phyloP scores from a whole-genome alignment of 92 coral and sea anemone genomes.

The Phenganax marumi region DNA sequence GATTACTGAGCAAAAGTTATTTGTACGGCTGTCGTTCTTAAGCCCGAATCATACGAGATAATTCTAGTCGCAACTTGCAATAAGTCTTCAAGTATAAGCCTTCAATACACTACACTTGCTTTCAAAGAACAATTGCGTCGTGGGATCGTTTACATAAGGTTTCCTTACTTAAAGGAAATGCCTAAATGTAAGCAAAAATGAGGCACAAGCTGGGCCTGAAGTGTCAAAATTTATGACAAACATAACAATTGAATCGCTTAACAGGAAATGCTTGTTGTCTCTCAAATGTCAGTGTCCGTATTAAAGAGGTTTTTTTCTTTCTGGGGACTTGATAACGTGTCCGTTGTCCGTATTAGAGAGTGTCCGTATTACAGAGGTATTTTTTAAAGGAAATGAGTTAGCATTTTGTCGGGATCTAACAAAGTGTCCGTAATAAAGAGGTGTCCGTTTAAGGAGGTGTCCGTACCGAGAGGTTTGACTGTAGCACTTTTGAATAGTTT shows the following conservation, averaged over 20 bases:
- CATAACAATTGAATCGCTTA: not conserved
- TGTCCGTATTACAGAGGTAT: conserved; percentile 16
- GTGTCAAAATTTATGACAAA: not conserved
- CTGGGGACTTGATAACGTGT: conserved; percentile 2
- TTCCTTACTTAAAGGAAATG: too few relatives aligned
- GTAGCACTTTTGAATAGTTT: too few relatives aligned
- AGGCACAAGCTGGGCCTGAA: conserved; percentile 6
- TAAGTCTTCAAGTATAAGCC: too few relatives aligned
- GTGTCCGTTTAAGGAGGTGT: not conserved
- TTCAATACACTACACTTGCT: too few relatives aligned
- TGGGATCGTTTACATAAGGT: too few relatives aligned
- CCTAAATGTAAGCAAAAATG: conserved; percentile 1
- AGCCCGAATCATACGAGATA: too few relatives aligned
- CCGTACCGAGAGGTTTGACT: too few relatives aligned
- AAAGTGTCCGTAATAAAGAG: conserved; percentile 6
- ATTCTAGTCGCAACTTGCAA: too few relatives aligned
- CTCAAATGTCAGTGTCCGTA: not conserved
- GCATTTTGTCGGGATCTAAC: not conserved
- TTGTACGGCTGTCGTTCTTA: too few relatives aligned
- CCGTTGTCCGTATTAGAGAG: conserved; percentile 19
- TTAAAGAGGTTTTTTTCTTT: conserved; percentile 16
- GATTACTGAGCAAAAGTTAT: too few relatives aligned
- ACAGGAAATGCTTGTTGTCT: not conserved
- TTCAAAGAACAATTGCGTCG: too few relatives aligned
- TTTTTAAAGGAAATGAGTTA: conserved; percentile 1